Base-by-base conservation (phyloP, 1,140 invertebrate genomes). In the Philotrypesis tridentata region DNA sequence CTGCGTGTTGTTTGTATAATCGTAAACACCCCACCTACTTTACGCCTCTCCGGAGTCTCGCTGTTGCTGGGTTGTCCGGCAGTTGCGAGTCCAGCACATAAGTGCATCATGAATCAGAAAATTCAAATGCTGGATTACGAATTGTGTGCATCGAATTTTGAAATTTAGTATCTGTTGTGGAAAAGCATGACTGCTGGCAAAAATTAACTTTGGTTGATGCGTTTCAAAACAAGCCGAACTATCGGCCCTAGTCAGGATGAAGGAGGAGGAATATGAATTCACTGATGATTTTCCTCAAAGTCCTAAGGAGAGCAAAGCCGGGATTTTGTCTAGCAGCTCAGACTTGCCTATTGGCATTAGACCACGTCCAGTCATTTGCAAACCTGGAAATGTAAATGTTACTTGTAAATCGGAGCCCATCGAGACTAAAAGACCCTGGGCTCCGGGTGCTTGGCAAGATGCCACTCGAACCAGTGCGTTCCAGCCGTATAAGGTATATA, bases 401-500 rank as follows among this genome's bases (percentile, higher is more conserved):
- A 33, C 82, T 21, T 91, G 90, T 76, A 92, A 92, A 71, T 89
- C 91, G 0, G 91, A 92, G 48, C 89, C 90, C 3, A 89, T 91
- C 60, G 89, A 92, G 86, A 89, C 85, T 29, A 92, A 92, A 77
- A 91, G 89, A 87, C 89, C 90, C 37, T 92, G 91, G 91, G 91
- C 91, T 55, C 91, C 91, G 11, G 91, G 91, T 82, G 91, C 92
- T 27, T 92, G 92, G 92, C 91, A 92, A 83, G 92, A 93, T 87
- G 92, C 92, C 33, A 92, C 91, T 9, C 87, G 92, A 83, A 92
- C 92, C n/a, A 94, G 93, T 89, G 93, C 93, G 48, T 94, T 94
- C 86, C 92, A 92, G 83, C 93, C 93, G 11, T 94, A 94, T 76
- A 93, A 92, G 88, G 93, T 93, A 82, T 27, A 31, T 68, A 14